A percentile compares a stretch with the other conserved stretches of the same genome.
These are phyloP conservation scores for Euthynnus affinis DNA, from an alignment of 2,797 vertebrate genomes.

Conservation along the genomic window DNA sequence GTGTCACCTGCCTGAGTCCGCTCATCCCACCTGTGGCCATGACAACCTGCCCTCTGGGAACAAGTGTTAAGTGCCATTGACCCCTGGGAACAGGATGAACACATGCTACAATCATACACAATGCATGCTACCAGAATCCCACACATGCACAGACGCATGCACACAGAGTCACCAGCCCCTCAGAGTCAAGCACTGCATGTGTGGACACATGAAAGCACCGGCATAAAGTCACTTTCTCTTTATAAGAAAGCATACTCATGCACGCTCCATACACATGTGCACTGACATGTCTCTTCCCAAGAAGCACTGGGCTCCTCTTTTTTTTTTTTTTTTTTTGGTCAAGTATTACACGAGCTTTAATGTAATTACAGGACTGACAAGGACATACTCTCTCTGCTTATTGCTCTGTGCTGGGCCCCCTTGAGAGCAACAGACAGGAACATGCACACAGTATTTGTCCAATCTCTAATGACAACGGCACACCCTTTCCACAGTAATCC, in stretches of 20 bases:
- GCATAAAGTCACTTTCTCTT: slow-evolving; percentile 17
- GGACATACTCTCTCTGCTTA: slow-evolving; percentile 79
- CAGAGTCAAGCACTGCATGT: slow-evolving; percentile 13
- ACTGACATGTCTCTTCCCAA: slow-evolving; percentile 28
- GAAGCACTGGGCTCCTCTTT: slow-evolving; percentile 44
- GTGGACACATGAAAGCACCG: slow-evolving; percentile 5
- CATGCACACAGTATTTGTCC: slow-evolving; percentile 76
- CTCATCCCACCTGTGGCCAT: slow-evolving; percentile 69
- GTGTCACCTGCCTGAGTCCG: slow-evolving; percentile 57
- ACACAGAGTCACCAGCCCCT: not conserved
- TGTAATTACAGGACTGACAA: slow-evolving; percentile 85
- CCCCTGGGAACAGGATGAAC: slow-evolving; percentile 50
- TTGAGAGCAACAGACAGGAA: slow-evolving; percentile 72
- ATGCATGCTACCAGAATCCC: slow-evolving; percentile 13
- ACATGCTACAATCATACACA: slow-evolving; percentile 36
- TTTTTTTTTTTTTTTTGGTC: slow-evolving; percentile 71
- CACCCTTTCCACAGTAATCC: slow-evolving; percentile 77
- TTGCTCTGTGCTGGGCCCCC: slow-evolving; percentile 72
- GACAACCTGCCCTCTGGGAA: slow-evolving; percentile 63
- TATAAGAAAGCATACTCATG: not conserved
- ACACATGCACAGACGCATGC: not conserved
- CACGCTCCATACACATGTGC: not conserved
- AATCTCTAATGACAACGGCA: slow-evolving; percentile 82
- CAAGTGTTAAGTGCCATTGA: slow-evolving; percentile 52
- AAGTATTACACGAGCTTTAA: slow-evolving; percentile 82